A percentile compares a stretch with the other conserved stretches of the same genome.
These are phyloP conservation scores for Amphibalanus amphitrite DNA, from an alignment of 1,140 invertebrate genomes.

Conservation along the genomic window DNA sequence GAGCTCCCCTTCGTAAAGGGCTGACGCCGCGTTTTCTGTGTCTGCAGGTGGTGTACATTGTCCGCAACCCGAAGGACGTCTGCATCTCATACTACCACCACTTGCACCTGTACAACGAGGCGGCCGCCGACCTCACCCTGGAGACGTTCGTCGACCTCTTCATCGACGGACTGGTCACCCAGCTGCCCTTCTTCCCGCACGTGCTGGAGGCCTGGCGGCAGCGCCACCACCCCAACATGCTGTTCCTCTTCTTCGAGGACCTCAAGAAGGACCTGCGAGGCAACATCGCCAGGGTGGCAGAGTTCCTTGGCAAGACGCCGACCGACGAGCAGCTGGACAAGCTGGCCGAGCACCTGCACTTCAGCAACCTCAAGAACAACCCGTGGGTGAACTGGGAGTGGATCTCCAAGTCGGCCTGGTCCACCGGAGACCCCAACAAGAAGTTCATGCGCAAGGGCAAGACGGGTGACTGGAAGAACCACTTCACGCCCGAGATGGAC, in stretches of 20 bases:
- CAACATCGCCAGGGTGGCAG: conserved; percentile 46
- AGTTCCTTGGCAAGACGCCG: conserved; percentile 48
- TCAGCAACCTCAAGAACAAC: conserved; percentile 47
- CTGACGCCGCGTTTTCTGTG: too few relatives aligned
- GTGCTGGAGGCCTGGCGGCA: conserved; percentile 43
- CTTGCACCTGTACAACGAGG: neutral
- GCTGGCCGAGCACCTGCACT: conserved; percentile 54
- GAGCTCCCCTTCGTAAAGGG: too few relatives aligned
- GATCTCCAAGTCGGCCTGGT: conserved; percentile 22
- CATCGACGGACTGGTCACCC: neutral
- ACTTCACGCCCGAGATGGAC: conserved; percentile 27
- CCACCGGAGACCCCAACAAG: conserved; percentile 19
- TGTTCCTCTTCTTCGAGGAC: conserved; percentile 70
- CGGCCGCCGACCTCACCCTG: neutral
- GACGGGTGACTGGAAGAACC: conserved; percentile 29
- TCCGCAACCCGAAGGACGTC: conserved; percentile 66
- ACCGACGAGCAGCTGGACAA: conserved; percentile 41
- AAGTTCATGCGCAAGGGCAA: conserved; percentile 26
- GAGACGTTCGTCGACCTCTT: neutral
- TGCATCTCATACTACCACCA: conserved; percentile 67
- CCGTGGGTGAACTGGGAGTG: conserved; percentile 44
- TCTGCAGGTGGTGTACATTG: conserved; percentile 47
- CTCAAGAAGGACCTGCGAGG: conserved; percentile 50
- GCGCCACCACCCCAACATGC: conserved; percentile 48
- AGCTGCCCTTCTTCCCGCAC: conserved; percentile 12